These are phyloP conservation scores for Neosilurus hyrtlii DNA, from an alignment of 2,797 vertebrate species.

Conservation along the genomic window DNA sequence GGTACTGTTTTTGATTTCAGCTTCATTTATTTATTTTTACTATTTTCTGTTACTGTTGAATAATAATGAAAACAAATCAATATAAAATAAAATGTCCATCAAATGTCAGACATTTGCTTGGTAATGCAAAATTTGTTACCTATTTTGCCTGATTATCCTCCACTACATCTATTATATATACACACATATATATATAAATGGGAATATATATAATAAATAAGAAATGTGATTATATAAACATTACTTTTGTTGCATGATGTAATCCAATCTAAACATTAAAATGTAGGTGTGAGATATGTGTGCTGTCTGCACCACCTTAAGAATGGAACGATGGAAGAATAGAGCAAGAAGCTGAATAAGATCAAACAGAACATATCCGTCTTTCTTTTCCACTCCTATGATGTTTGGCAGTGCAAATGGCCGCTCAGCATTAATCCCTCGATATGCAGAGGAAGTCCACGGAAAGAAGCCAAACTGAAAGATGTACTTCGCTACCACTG, in stretches of 20 bases:
- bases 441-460: conserved; percentile 73
- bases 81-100: no score
- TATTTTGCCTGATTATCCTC: no score
- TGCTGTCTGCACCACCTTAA: conserved; percentile 64
- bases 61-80: no score
- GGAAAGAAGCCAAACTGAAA: conserved; percentile 82
- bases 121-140: no score
- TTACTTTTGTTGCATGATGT: not conserved
- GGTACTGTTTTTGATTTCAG: no score
- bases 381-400: conserved; percentile 74
- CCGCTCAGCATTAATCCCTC: conserved; percentile 73
- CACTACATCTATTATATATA: no score
- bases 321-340: conserved; percentile 74
- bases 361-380: conserved; percentile 69
- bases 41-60: no score
- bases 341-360: conserved; percentile 76
- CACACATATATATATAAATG: no score
- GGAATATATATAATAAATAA: no score
- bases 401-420: conserved; percentile 76
- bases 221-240: not conserved
- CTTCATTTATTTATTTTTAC: no score
- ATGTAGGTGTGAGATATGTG: not conserved
- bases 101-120: no score
- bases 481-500: conserved; percentile 80
- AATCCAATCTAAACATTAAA: not conserved